phyloP scores from a whole-genome alignment of 2,888 invertebrate species.

The Parapristionchus giblindavisi region DNA sequence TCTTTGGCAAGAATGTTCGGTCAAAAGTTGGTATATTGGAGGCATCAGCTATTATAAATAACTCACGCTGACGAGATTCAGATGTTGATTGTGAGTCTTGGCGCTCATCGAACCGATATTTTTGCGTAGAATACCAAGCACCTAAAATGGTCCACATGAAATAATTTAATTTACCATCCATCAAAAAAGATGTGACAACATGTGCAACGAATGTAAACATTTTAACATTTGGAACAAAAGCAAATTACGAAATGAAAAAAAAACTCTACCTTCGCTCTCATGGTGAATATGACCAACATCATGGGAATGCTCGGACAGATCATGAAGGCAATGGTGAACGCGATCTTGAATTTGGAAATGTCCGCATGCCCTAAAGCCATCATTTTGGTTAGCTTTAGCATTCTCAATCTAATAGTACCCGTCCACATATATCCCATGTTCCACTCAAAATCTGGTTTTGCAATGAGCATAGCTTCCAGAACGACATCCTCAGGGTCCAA shows the following conservation, averaged over 20 bases:
- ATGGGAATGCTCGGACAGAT: not conserved
- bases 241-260: not conserved
- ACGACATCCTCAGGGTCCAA: conserved; percentile 8
- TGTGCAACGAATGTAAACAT: too few relatives aligned
- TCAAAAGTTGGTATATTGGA: too few relatives aligned
- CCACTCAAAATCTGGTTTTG: conserved; percentile 21
- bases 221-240: too few relatives aligned
- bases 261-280: not conserved
- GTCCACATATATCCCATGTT: conserved; percentile 12
- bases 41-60: too few relatives aligned
- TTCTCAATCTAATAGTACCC: not conserved
- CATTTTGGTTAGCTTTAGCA: not conserved
- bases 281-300: conserved; percentile 4
- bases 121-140: conserved; percentile 21
- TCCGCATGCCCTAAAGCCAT: conserved; percentile 18
- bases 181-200: too few relatives aligned
- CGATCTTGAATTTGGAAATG: conserved; percentile 3
- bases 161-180: too few relatives aligned
- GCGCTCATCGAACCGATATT: conserved; percentile 21
- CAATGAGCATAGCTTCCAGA: not conserved
- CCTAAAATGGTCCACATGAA: too few relatives aligned
- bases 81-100: conserved; percentile 24
- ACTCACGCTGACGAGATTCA: conserved; percentile 21
- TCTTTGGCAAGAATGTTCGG: too few relatives aligned
- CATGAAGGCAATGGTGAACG: conserved; percentile 25